Evolutionary conservation across 2,113 vertebrate genomes (phyloP).

Genomic region (Paradoxurus hermaphroditus): DNA sequence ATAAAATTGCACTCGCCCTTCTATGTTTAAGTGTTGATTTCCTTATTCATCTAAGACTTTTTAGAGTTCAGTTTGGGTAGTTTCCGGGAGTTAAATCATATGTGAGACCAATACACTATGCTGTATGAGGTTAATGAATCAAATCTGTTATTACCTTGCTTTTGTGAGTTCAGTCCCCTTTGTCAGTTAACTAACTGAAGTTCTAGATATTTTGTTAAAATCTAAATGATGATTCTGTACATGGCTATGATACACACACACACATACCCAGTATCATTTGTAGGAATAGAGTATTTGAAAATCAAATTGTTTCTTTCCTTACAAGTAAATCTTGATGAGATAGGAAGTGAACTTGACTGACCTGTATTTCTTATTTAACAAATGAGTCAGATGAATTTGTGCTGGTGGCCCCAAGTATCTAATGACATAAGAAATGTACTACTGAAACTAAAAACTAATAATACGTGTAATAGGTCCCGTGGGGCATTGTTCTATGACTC

Average conservation of each 20-base stretch:
- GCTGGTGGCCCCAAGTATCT: neutral
- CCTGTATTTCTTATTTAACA: neutral
- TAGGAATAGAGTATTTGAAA: neutral
- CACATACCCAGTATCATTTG: neutral
- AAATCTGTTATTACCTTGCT: neutral
- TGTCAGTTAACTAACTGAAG: slow-evolving; percentile 15
- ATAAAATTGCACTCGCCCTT: neutral
- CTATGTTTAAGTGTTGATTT: neutral
- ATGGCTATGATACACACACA: neutral
- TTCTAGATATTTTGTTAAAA: neutral
- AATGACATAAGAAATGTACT: neutral
- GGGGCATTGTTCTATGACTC: neutral
- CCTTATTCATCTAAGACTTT: neutral
- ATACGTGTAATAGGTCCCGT: neutral
- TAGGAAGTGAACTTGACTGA: neutral
- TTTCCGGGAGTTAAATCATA: slow-evolving; percentile 5
- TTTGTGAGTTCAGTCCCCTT: neutral
- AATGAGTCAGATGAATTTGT: neutral
- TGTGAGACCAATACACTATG: neutral
- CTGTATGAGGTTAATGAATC: neutral
- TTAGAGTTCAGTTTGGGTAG: neutral
- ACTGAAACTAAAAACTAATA: neutral
- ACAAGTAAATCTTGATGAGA: neutral
- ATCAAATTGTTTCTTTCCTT: neutral
- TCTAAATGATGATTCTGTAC: neutral